Evolutionary conservation across 2,113 vertebrate genomes (phyloP), one percentile per base, ranked within the genome.

Genomic region (Hyla sarda): DNA sequence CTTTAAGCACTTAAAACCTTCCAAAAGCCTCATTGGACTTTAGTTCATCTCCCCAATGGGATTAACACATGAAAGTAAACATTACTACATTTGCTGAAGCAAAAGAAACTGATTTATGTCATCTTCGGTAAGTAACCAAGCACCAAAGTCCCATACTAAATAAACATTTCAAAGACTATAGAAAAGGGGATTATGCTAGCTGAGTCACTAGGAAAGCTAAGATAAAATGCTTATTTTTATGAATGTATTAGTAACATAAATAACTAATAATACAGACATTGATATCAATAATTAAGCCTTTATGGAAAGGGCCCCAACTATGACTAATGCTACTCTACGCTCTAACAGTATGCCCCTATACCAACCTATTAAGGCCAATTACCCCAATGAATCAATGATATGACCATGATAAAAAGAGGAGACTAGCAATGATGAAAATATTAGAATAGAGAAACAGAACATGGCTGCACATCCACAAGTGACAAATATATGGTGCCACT

Each of bases 1-100:
- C 58, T 81, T 81, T 65, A 81, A 81, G n/a, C 54, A 81, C 78
- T 81, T 62, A 65, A 81, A 45, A 37, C 78, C 56, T 81, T 65
- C 25, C 48, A 45, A 80, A 80, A 81, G 16, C 78, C 54, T 41
- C 62, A 62, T 45, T 80, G 77, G 56, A 80, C 77, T 80, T 80
- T 80, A 80, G 32, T 80, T 80, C 47, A 52, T 50, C 73, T 76
- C 73, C 50, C 78, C 78, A 81, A 62, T 62, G 56, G 77, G 48
- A 52, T 77, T 77, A 65, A 13, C 52, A 79, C 56, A 81, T 65
- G 14, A 81, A 81, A 81, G 56, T 25, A 81, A 81, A 81, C 37
- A 81, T 81, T 54, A 54, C 74, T 48, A 77, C 7, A 2, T 32
- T 77, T 81, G 34, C 56, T 81, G 56, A 45, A 81, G 60, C 14